These are phyloP conservation scores for Miichthys miiuy DNA, from an alignment of 2,797 vertebrate genomes.

Conservation along the genomic window DNA sequence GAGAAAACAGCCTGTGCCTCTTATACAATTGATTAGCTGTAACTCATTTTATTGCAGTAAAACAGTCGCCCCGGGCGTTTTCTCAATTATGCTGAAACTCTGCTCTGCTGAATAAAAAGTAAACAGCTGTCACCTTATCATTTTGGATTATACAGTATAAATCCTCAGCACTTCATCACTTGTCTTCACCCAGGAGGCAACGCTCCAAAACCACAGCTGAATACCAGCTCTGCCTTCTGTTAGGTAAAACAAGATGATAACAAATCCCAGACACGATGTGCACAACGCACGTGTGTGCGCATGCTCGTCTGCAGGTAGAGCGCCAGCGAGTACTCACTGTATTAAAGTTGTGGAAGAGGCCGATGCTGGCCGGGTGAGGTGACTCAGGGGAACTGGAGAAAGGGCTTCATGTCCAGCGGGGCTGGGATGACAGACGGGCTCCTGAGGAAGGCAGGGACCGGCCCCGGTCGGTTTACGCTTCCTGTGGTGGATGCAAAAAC, in stretches of 20 bases:
- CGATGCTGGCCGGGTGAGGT: constrained; percentile 82
- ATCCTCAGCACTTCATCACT: constrained; percentile 53
- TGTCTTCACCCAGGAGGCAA: constrained; percentile 14
- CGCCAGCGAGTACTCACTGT: constrained; percentile 83
- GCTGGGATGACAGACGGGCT: constrained; percentile 88
- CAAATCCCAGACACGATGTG: constrained; percentile 2
- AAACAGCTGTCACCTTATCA: constrained; percentile 74
- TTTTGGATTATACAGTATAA: constrained; percentile 61
- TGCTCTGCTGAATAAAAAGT: constrained; percentile 61
- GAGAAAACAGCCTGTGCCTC: constrained; percentile 57
- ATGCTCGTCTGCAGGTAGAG: not conserved
- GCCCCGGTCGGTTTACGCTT: constrained; percentile 91
- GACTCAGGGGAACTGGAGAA: constrained; percentile 91
- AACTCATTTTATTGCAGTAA: constrained; percentile 77
- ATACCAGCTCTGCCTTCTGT: constrained; percentile 34
- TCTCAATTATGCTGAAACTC: constrained; percentile 71
- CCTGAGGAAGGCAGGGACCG: constrained; percentile 90
- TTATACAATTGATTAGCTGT: constrained; percentile 78
- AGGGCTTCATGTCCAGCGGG: constrained; percentile 91
- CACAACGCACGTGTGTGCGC: not conserved
- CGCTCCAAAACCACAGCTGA: constrained; percentile 12
- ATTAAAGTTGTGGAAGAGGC: constrained; percentile 92
- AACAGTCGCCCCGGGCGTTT: constrained; percentile 62
- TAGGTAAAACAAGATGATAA: constrained; percentile 32
- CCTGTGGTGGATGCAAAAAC: constrained; percentile 77